phyloP scores from a whole-genome alignment of 2,113 vertebrate genomes.

The Glaucidium brasilianum region DNA sequence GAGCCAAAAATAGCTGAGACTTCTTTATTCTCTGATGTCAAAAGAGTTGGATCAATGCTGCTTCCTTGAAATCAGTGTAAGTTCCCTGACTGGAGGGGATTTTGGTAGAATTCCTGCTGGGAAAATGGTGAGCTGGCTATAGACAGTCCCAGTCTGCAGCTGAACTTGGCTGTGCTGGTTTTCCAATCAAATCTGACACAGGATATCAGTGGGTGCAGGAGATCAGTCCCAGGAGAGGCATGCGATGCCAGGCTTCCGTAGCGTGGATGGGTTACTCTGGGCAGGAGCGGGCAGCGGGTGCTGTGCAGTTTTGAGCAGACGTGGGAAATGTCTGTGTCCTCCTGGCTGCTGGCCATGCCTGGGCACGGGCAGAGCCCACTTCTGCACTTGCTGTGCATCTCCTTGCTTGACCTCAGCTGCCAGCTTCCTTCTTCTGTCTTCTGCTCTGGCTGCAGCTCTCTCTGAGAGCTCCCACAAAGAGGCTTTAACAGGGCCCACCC shows the following conservation, averaged over 20 bases:
- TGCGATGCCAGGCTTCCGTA: neutral
- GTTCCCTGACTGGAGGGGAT: neutral
- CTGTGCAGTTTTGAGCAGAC: neutral
- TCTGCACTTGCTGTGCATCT: accelerated
- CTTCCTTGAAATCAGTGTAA: neutral
- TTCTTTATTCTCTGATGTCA: neutral
- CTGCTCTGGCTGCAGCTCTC: neutral
- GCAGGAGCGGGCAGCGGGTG: neutral
- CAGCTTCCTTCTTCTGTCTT: neutral
- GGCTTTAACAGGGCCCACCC: neutral
- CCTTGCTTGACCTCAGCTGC: neutral
- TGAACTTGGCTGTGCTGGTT: neutral
- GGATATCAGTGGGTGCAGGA: neutral
- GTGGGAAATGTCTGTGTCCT: neutral
- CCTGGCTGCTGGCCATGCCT: accelerated
- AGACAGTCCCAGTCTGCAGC: neutral
- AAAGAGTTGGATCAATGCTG: neutral
- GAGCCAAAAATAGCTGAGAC: neutral
- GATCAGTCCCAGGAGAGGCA: neutral
- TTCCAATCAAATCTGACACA: neutral
- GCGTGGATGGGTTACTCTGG: neutral
- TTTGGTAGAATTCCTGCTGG: neutral
- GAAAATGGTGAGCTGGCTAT: neutral
- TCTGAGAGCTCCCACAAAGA: no score
- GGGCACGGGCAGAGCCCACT: neutral